These are phyloP conservation scores for Odobenus rosmarus DNA, from an alignment of 2,113 vertebrate species.

Conservation along the genomic window DNA sequence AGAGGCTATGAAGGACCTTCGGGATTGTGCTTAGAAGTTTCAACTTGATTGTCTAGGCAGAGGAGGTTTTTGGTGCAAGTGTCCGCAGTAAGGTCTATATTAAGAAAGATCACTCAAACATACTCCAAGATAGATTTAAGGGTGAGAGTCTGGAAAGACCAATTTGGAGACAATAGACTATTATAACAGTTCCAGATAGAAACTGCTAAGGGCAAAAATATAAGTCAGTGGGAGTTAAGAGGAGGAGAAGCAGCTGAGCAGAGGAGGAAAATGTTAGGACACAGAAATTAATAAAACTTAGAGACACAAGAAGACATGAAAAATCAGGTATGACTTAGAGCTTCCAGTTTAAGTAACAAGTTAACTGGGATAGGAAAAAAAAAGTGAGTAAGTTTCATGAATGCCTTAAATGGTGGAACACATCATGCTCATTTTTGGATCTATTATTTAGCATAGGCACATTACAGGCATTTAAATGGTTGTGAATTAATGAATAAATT, in stretches of 20 bases:
- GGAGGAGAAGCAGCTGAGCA: background rate
- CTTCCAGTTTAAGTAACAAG: background rate
- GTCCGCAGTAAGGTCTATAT: background rate
- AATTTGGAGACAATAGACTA: background rate
- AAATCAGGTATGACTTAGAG: background rate
- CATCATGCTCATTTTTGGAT: background rate
- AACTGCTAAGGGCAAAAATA: background rate
- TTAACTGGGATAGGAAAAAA: background rate
- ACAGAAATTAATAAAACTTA: background rate
- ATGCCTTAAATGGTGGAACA: background rate
- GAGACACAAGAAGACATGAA: background rate
- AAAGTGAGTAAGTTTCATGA: background rate
- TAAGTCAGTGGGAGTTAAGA: background rate
- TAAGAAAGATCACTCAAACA: background rate
- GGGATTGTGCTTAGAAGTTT: background rate
- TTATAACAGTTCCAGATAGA: background rate
- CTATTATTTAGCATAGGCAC: background rate
- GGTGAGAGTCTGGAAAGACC: background rate
- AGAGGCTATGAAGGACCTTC: background rate
- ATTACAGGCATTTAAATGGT: background rate
- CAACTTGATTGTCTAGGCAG: background rate
- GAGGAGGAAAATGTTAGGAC: background rate
- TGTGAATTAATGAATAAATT: background rate
- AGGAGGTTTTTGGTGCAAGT: background rate
- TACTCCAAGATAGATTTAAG: background rate